Conservation (phyloP, 2,797 vertebrate species). For the Cercopithecus neglectus region DNA sequence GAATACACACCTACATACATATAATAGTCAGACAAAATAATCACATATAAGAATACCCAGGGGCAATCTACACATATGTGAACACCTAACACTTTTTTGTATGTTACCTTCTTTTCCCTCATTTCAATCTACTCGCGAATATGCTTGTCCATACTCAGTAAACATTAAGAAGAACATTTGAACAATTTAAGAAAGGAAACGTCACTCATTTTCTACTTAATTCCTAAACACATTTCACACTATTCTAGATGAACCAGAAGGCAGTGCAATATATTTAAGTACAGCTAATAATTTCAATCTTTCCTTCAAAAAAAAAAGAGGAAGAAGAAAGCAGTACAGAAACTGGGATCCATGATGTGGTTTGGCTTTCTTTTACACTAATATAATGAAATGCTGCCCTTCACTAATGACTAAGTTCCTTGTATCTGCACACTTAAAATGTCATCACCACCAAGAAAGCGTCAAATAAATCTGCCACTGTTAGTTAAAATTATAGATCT, state of each 20-base stretch:
- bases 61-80: neutral
- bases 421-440: neutral
- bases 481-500: slow-evolving; percentile 34
- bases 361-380: neutral
- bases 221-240: neutral
- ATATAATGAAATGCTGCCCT: neutral
- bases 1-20: neutral
- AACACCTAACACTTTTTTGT: neutral
- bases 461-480: neutral
- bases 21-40: neutral
- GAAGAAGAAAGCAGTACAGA: neutral
- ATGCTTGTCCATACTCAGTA: neutral
- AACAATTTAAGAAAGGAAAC: neutral
- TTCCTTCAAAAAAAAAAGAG: neutral
- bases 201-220: neutral
- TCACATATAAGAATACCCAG: neutral
- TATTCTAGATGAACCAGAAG: neutral
- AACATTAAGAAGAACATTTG: neutral
- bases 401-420: slow-evolving; percentile 1
- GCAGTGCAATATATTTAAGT: neutral
- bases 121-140: neutral
- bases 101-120: neutral
- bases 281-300: neutral
- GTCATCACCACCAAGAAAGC: neutral
- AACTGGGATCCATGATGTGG: neutral